Conservation (phyloP, 2,797 vertebrate genomes). For the Cheirogaleus major region DNA sequence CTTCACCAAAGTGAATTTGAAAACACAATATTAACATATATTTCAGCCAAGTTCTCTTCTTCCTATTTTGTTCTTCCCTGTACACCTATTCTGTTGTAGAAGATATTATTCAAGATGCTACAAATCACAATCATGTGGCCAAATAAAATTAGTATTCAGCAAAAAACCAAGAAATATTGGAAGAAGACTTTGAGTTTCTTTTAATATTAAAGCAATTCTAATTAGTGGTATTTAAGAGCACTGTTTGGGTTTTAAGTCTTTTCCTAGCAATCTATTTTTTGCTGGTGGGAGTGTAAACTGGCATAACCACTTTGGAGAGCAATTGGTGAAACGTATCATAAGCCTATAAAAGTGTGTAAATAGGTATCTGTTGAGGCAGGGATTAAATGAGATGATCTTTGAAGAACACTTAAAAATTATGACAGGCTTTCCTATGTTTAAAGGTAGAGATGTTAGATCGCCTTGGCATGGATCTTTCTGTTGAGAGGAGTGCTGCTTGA, state of each 20-base stretch:
- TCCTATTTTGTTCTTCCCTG: neutral
- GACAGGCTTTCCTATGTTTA: neutral
- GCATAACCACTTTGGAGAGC: neutral
- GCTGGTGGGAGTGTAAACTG: neutral
- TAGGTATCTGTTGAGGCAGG: neutral
- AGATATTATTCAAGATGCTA: neutral
- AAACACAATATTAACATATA: neutral
- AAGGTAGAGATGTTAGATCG: neutral
- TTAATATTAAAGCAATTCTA: slow-evolving; percentile 25
- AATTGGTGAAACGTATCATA: neutral
- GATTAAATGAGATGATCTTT: neutral
- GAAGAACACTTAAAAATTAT: slow-evolving; percentile 10
- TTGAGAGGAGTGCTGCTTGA: neutral
- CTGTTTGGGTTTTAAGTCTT: neutral
- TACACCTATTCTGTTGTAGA: neutral
- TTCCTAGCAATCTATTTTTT: slow-evolving; percentile 8
- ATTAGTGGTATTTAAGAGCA: neutral
- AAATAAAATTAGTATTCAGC: neutral
- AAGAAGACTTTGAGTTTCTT: neutral
- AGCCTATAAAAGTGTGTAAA: neutral
- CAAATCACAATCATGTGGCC: neutral
- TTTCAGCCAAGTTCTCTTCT: neutral
- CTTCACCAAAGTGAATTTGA: neutral
- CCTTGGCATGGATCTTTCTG: neutral
- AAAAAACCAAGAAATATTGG: neutral